Base-by-base conservation (phyloP, 2,797 vertebrate species). In the Pitangus sulphuratus region DNA sequence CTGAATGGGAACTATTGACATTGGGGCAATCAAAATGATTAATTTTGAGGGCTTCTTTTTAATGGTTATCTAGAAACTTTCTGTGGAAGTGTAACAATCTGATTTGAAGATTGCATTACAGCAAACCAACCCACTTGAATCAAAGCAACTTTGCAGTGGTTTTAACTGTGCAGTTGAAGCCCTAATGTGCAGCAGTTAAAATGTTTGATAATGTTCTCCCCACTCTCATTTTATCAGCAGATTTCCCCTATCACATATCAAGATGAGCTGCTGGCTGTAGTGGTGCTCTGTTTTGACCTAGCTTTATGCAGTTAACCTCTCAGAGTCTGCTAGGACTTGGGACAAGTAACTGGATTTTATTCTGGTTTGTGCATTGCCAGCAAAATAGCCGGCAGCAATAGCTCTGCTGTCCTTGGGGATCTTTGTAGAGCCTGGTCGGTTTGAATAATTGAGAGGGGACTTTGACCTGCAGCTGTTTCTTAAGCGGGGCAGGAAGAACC, bases 391-490 rank as follows among this genome's bases (percentile, higher is more conserved):
- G 5, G 76, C 89, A 81, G 91, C 82, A 66, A 64, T 45, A 88
- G 84, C 53, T 83, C 48, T 84, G 66, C 66, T 28, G 72, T 87
- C 89, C 94, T 85, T 75, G n/a, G 90, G 95, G 96, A 86, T 76
- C 82, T 78, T 37, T 37, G 25, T 25, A 76, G 87, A 90, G 77
- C 64, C 77, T 72, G 66, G 31, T 56, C 0, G 20, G 84, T 78
- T 93, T 91, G 93, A 92, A 86, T 95, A 96, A 91, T 88, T 91
- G 93, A 90, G 92, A 93, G 78, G 45, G 65, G 90, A 94, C 79
- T 90, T 71, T 96, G 95, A 96, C 83, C 93, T 93, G 85, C 94
- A 96, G 90, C 92, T 96, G 92, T 95, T 96, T 82, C 74, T 95
- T 81, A 82, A 89, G 84, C 14, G 53, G 83, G 61, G 66, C 80